Percentiles rank a stretch among this genome's conserved stretches.
These are phyloP conservation scores for Python bivittatus DNA, from an alignment of 2,113 vertebrate species.

Conservation along the genomic window DNA sequence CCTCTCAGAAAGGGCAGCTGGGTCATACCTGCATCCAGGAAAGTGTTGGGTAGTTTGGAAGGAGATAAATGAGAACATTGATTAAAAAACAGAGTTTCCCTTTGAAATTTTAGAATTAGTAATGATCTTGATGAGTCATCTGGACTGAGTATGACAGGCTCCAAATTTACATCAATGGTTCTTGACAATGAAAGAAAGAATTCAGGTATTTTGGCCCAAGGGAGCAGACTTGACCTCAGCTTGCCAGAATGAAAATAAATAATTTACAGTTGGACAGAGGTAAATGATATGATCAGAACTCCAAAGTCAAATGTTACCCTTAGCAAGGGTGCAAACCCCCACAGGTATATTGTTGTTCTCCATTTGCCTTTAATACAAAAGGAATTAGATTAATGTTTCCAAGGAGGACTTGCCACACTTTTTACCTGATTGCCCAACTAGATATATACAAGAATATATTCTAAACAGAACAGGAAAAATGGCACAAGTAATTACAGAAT, in stretches of 20 bases:
- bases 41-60: not conserved
- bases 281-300: slow-evolving; percentile 44
- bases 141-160: not conserved
- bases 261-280: slow-evolving; percentile 50
- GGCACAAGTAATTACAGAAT: not conserved
- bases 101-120: slow-evolving; percentile 23
- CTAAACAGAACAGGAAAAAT: not conserved
- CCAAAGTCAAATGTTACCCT: slow-evolving; percentile 57
- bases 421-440: not conserved
- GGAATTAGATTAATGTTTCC: slow-evolving; percentile 1
- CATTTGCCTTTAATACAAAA: not conserved
- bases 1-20: not conserved
- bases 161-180: slow-evolving; percentile 1
- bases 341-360: slow-evolving; percentile 31
- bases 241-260: slow-evolving; percentile 53
- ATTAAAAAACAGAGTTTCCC: not conserved
- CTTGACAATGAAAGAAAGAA: slow-evolving; percentile 31
- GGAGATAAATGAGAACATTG: slow-evolving; percentile 4
- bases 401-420: slow-evolving; percentile 1
- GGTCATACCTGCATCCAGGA: not conserved
- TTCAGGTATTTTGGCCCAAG: slow-evolving; percentile 33
- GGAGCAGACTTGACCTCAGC: slow-evolving; percentile 32
- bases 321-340: slow-evolving; percentile 33
- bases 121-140: slow-evolving; percentile 15
- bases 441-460: not conserved